Evolutionary conservation across 2,888 invertebrate species (phyloP).

Genomic region (Cataglyphis albicans): DNA sequence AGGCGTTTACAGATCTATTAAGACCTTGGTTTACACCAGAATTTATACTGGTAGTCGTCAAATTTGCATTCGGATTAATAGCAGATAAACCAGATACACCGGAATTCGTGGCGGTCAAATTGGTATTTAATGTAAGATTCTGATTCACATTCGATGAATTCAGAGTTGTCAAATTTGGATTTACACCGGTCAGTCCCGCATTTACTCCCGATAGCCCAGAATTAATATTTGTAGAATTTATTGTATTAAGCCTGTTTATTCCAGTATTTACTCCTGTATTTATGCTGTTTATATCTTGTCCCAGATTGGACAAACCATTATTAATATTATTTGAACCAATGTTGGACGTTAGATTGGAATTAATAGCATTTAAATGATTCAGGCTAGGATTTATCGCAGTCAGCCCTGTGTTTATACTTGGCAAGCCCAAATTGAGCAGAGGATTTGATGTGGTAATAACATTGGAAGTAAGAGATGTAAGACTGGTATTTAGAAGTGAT

Average conservation of each 20-base stretch:
- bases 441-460: slow-evolving; percentile 85
- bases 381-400: slow-evolving; percentile 84
- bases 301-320: slow-evolving; percentile 82
- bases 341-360: slow-evolving; percentile 82
- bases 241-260: slow-evolving; percentile 81
- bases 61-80: slow-evolving; percentile 78
- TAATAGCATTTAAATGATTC: slow-evolving; percentile 83
- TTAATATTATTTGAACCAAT: slow-evolving; percentile 84
- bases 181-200: slow-evolving; percentile 80
- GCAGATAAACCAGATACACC: slow-evolving; percentile 79
- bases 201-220: slow-evolving; percentile 81
- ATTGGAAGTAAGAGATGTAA: slow-evolving; percentile 85
- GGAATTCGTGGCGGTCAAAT: slow-evolving; percentile 78
- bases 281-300: slow-evolving; percentile 83
- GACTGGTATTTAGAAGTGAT: slow-evolving; percentile 84
- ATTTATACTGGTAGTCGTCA: slow-evolving; percentile 77
- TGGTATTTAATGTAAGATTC: slow-evolving; percentile 81
- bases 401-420: slow-evolving; percentile 83
- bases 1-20: slow-evolving; percentile 80
- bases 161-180: slow-evolving; percentile 81
- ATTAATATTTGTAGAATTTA: slow-evolving; percentile 82
- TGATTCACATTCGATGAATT: slow-evolving; percentile 81
- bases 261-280: slow-evolving; percentile 75
- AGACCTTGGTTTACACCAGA: slow-evolving; percentile 80
- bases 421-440: slow-evolving; percentile 84